A percentile compares a stretch with the other conserved stretches of the same genome.
phyloP scores from a whole-genome alignment of 2,797 vertebrate genomes.

The Darevskia nairensis region DNA sequence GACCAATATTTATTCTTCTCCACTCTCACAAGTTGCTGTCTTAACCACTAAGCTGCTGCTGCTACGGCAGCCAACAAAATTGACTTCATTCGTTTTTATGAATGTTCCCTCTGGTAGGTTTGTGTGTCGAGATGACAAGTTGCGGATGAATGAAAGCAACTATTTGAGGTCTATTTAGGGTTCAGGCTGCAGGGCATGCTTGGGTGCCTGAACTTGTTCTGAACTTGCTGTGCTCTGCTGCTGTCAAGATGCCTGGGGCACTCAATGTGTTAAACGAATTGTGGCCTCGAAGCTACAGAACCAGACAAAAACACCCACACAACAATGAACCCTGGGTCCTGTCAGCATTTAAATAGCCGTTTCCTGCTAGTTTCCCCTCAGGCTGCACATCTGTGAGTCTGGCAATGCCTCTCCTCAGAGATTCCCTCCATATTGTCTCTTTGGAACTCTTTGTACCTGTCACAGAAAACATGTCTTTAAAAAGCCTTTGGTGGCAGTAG shows the following conservation, averaged over 20 bases:
- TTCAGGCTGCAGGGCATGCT: neutral
- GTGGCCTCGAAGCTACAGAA: neutral
- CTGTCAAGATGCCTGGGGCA: neutral
- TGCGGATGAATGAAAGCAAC: neutral
- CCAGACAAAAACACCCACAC: neutral
- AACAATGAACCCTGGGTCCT: neutral
- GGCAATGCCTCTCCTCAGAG: neutral
- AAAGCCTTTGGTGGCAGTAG: slow-evolving; percentile 1
- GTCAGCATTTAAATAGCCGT: slow-evolving; percentile 1
- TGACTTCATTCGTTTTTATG: neutral
- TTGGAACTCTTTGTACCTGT: slow-evolving; percentile 26
- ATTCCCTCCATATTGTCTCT: neutral
- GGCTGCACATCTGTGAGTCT: slow-evolving; percentile 9
- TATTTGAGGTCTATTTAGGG: neutral
- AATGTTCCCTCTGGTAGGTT: neutral
- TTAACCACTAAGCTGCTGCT: too few relatives aligned
- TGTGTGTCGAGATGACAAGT: neutral
- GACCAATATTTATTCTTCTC: too few relatives aligned
- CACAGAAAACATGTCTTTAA: slow-evolving; percentile 16
- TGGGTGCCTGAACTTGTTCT: neutral
- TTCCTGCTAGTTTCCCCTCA: slow-evolving; percentile 14
- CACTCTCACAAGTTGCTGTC: too few relatives aligned
- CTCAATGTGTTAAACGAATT: neutral
- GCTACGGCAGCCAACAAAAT: too few relatives aligned
- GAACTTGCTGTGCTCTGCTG: neutral